Base-by-base conservation (phyloP, 2,113 vertebrate species). In the Ramphastos sulfuratus region DNA sequence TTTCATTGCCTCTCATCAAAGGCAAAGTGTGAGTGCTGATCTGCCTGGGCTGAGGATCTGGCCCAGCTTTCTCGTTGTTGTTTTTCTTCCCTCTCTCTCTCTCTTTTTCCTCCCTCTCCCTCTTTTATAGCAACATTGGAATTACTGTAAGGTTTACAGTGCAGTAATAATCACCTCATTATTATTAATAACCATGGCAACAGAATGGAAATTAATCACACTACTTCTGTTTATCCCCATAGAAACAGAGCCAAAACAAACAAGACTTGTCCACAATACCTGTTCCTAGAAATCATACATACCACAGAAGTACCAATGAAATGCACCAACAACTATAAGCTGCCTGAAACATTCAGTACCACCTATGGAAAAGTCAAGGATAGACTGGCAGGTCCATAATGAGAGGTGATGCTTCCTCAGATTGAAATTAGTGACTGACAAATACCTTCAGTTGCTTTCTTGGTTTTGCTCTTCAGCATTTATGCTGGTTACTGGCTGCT, bases 141-240 rank as follows among this genome's bases (percentile, higher is more conserved):
- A 94, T 96, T 59, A 90, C 89, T 92, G 77, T 82, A 76, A 91
- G 88, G 85, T 94, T 93, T 96, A 95, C 80, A 87, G 88, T 35
- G 72, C 60, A 15, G 95, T 84, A 96, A 97, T 94, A 96, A 96
- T 97, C 97, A 96, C 96, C 95, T 97, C 96, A 97, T 97, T 97
- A 97, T 96, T 97, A 96, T 96, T 97, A 97, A 96, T 96, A 96
- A 92, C 96, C 97, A 97, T 97, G 87, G 96, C 93, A 97, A 97
- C 97, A 95, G 92, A 96, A 96, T 95, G 91, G 94, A 95, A 97
- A 96, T 96, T 95, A 97, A 97, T 97, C 97, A 95, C 94, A 87
- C 59, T 58, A 67, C 90, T 96, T 90, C 91, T 92, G 90, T 95
- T 91, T 93, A 82, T 97, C 84, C 79, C 96, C 93, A 97, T 96